Base-by-base conservation (phyloP, 2,888 invertebrate genomes). In the Auanema freiburgensis region DNA sequence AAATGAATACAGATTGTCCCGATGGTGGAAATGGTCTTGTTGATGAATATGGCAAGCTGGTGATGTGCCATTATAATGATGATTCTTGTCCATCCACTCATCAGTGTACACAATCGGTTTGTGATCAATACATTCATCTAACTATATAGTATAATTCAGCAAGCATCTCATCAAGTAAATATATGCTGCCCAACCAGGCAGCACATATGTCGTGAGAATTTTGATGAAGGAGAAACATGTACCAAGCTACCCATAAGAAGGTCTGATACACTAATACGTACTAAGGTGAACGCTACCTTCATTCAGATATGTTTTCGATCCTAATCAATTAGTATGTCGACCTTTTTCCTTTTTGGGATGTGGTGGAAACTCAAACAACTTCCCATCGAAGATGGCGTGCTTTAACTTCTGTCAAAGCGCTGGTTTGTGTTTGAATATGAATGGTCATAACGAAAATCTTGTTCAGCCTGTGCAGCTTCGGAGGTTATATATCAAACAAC, bases 351-450 rank as follows among this genome's bases (percentile, higher is more conserved):
- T 65, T 55, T 46, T 62, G 4, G 70, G 70, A 42, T 70, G 70
- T 55, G 63, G 55, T 10, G 70, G 70, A 21, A 70, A 70, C 43
- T 55, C 64, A 11, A 78, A 78, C 55, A 79, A 76, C 57, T 79
- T 79, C 50, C 58, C 71, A 11, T 71, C 67, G 18, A 63, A 70
- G 46, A 67, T 67, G 8, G 74, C 75, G 1, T 79, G 79, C 55
- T 71, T 66, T 53, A 72, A 76, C 49, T 76, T 76, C 51, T 79
- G 79, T 62, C 69, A 75, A 33, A 73, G 78, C 55, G 78, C 79
- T 33, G 73, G 78, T 78, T 1, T 59, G 67, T 50, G 4, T 46
- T 1, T 46, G 10, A 11, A 14, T 18, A 18, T 12, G 12, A 46
- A 12, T n/a, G 16, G 40, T 46, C 10, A 54, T n/a, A 21, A 14